phyloP scores from a whole-genome alignment of 2,888 invertebrate genomes.

The Cataglyphis livida region DNA sequence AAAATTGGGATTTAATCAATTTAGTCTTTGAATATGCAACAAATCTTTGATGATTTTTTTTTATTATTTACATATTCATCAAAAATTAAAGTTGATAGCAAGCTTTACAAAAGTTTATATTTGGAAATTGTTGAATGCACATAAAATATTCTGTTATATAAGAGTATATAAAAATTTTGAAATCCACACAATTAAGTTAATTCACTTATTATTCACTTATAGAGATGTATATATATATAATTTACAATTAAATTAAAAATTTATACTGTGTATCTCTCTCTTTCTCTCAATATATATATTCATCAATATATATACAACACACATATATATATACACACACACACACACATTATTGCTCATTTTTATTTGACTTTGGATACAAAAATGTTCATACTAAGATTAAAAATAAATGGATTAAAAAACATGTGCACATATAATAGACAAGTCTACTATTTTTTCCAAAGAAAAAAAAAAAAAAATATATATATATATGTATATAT shows the following conservation, averaged over 20 bases:
- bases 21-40: background rate
- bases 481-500: too few species aligned
- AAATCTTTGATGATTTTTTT: background rate
- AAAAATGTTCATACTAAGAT: background rate
- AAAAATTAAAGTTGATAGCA: background rate
- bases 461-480: background rate
- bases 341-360: conserved; percentile 10
- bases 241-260: conserved; percentile 39
- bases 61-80: background rate
- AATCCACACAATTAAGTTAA: background rate
- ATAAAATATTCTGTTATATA: background rate
- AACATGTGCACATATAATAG: conserved; percentile 11
- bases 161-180: background rate
- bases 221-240: conserved; percentile 18
- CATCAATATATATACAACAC: too few species aligned
- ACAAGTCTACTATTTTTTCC: background rate
- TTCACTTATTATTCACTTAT: background rate
- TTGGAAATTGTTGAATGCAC: background rate
- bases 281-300: too few species aligned
- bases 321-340: too few species aligned
- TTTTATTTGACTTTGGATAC: background rate
- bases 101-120: background rate
- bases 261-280: background rate
- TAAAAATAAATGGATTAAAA: background rate
- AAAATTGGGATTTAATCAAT: background rate